Base-by-base conservation (phyloP, 1,140 invertebrate species). In the Rhagoletis pomonella region DNA sequence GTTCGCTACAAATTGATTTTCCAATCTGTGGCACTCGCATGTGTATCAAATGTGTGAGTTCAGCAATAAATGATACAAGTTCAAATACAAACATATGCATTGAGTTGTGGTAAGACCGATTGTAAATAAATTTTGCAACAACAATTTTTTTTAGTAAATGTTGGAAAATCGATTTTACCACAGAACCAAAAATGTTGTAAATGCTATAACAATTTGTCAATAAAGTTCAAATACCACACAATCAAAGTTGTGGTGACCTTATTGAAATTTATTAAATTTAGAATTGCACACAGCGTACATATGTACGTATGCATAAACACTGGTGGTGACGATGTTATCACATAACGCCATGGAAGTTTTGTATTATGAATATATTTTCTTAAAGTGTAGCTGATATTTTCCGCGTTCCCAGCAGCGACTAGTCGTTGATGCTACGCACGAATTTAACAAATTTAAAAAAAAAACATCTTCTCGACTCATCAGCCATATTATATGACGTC, bases 171-270 rank as follows among this genome's bases (percentile, higher is more conserved):
- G 67, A 73, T 73, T 73, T 73, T 44, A 47, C 42, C 12, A 6
- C 67, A 17, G 10, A 44, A n/a, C 42, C 29, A 67, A 47, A 73
- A 73, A 73, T 4, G 44, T 62, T 73, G 12, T 2, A n/a, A 47
- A 42, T 73, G 42, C 42, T 42, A 73, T 4, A 39, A 73, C 3
- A 4, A 73, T 73, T 73, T 73, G 67, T 73, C 67, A 73, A 73
- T 73, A 47, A 73, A 73, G 44, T 17, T 42, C 42, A 39, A 73
- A 73, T 73, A 73, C 67, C 39, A 17, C 39, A 4, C 42, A 73
- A 73, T 73, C 14, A 73, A 4, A 14, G 67, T n/a, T 73, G 67
- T 44, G 67, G 67, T 69, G 29, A 69, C 67, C 42, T 9, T 44
- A 29, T 39, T 69, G 67, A 10, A 69, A 69, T 42, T 69, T 69